These are phyloP conservation scores for Chloroclysta siterata DNA, from an alignment of 2,888 invertebrate genomes.

Conservation along the genomic window DNA sequence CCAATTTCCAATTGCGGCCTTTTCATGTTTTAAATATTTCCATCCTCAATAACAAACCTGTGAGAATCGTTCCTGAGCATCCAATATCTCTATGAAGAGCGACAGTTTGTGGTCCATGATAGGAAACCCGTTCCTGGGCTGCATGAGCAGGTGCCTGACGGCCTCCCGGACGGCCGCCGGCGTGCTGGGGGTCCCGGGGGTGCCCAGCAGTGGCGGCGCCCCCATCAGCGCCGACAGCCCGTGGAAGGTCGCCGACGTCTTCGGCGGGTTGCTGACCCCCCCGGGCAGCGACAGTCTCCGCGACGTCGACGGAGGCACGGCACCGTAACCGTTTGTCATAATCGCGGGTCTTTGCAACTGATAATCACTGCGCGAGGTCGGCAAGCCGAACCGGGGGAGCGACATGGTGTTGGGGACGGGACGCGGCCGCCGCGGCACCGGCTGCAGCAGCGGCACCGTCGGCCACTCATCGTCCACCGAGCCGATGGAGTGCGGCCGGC, in stretches of 20 bases:
- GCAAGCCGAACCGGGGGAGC: constrained; percentile 78
- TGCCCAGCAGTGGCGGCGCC: constrained; percentile 60
- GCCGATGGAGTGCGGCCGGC: constrained; percentile 87
- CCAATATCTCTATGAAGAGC: constrained; percentile 92
- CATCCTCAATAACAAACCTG: constrained; percentile 77
- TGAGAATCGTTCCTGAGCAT: constrained; percentile 92
- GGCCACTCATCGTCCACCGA: constrained; percentile 76
- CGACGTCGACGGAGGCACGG: constrained; percentile 79
- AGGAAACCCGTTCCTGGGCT: constrained; percentile 90
- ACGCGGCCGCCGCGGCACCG: constrained; percentile 82
- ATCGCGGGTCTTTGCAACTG: constrained; percentile 84
- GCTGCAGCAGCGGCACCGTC: constrained; percentile 79
- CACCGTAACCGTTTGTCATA: constrained; percentile 80
- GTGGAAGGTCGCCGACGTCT: constrained; percentile 87
- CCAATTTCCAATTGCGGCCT: neutral
- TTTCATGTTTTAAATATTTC: neutral
- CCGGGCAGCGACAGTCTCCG: constrained; percentile 84
- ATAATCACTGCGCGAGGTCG: constrained; percentile 86
- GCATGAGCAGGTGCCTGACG: constrained; percentile 87
- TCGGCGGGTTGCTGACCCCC: constrained; percentile 79
- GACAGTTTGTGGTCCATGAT: constrained; percentile 91
- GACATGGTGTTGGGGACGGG: constrained; percentile 71
- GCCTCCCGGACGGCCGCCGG: constrained; percentile 89
- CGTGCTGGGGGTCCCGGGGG: constrained; percentile 81
- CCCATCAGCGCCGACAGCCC: constrained; percentile 76